These are phyloP conservation scores for Lycocerus yunnanus DNA, from an alignment of 2,888 invertebrate species.

Conservation along the genomic window DNA sequence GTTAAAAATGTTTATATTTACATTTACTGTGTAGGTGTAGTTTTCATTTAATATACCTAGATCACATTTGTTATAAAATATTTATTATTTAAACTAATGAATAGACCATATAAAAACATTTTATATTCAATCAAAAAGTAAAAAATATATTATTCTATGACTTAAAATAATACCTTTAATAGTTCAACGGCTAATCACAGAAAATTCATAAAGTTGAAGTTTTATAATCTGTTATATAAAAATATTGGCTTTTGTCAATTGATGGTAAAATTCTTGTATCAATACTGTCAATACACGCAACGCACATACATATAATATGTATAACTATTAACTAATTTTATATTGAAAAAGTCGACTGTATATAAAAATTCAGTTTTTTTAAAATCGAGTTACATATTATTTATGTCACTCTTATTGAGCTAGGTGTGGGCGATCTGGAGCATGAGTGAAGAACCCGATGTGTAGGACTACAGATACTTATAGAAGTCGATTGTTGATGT, in stretches of 20 bases:
- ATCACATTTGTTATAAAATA: neutral
- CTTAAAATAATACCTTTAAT: neutral
- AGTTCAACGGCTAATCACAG: neutral
- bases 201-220: neutral
- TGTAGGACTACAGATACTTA: conserved; percentile 42
- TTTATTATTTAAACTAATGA: neutral
- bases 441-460: conserved; percentile 49
- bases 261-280: neutral
- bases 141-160: neutral
- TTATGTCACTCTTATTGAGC: conserved; percentile 48
- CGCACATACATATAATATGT: too few species aligned
- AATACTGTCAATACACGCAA: neutral
- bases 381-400: neutral
- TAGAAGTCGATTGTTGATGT: conserved; percentile 42
- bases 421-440: conserved; percentile 50
- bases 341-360: neutral
- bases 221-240: neutral
- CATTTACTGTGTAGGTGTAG: neutral
- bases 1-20: neutral
- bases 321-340: neutral
- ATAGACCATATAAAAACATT: neutral
- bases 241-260: neutral
- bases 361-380: neutral
- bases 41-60: neutral
- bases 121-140: neutral